Percentiles rank a stretch among this genome's conserved stretches.
These are phyloP conservation scores for Lepidocolaptes lacrymiger DNA, from an alignment of 2,797 vertebrate genomes.

Conservation along the genomic window DNA sequence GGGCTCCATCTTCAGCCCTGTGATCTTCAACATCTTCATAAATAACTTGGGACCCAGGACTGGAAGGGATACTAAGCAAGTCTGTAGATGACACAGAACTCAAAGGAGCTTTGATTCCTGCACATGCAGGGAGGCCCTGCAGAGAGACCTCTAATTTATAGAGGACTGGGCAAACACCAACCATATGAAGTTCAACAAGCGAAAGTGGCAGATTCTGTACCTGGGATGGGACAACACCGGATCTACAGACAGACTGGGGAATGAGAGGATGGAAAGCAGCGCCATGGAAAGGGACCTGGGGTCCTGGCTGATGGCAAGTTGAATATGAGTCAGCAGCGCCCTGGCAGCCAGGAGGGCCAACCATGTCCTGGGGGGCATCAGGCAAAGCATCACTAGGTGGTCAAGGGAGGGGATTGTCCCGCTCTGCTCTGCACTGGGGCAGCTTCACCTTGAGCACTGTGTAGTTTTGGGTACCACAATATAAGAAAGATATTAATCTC, in stretches of 20 bases:
- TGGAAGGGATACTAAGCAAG: not conserved
- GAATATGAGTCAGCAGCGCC: not conserved
- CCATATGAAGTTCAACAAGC: not conserved
- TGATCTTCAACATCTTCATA: not conserved
- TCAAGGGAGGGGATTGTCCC: not conserved
- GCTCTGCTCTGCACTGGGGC: not conserved
- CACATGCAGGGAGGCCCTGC: not conserved
- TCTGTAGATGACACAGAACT: not conserved
- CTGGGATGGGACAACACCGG: not conserved
- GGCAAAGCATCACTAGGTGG: not conserved
- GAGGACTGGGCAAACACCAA: not conserved
- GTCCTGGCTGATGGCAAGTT: not conserved
- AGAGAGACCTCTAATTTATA: not conserved
- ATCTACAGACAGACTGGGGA: not conserved
- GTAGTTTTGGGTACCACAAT: not conserved
- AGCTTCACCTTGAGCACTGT: not conserved
- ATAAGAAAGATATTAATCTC: not conserved
- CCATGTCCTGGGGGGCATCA: not conserved
- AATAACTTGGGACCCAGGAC: not conserved
- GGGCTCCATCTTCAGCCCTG: not conserved
- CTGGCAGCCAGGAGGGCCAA: not conserved
- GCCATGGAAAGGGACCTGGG: not conserved
- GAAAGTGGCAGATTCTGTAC: not conserved
- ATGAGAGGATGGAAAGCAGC: not conserved
- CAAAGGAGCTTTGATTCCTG: not conserved